phyloP scores from a whole-genome alignment of 2,113 vertebrate genomes.

The Nerophis lumbriciformis region DNA sequence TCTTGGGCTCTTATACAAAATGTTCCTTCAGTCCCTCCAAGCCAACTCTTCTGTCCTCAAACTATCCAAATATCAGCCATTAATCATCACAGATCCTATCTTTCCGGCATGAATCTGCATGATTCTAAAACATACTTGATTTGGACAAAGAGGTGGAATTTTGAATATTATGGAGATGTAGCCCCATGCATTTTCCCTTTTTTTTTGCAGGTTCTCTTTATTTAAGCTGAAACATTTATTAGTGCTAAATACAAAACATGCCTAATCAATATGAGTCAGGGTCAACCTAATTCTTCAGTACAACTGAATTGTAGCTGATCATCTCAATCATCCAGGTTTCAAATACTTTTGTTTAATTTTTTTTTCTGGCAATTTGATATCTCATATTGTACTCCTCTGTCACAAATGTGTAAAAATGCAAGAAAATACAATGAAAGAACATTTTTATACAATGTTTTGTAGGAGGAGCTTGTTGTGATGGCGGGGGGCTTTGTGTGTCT shows the following conservation, averaged over 20 bases:
- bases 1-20: slow-evolving; percentile 48
- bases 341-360: slow-evolving; percentile 25
- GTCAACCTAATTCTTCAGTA: slow-evolving; percentile 45
- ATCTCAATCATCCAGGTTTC: slow-evolving; percentile 38
- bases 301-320: slow-evolving; percentile 45
- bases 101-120: slow-evolving; percentile 66
- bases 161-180: slow-evolving; percentile 20
- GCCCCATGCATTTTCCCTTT: slow-evolving; percentile 38
- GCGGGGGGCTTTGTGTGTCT: slow-evolving; percentile 4
- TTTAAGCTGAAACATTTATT: neutral
- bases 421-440: slow-evolving; percentile 36
- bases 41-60: slow-evolving; percentile 21
- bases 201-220: neutral
- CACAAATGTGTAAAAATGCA: slow-evolving; percentile 44
- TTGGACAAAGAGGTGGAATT: neutral
- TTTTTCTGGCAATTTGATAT: slow-evolving; percentile 24
- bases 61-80: slow-evolving; percentile 12
- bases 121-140: slow-evolving; percentile 47
- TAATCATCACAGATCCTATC: slow-evolving; percentile 31
- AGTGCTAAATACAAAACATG: slow-evolving; percentile 35
- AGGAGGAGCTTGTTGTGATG: slow-evolving; percentile 4
- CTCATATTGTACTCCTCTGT: slow-evolving; percentile 31
- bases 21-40: slow-evolving; percentile 20
- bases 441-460: slow-evolving; percentile 40
- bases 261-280: slow-evolving; percentile 41